Evolutionary conservation across 2,113 vertebrate species (phyloP).

Genomic region (Leucopsar rothschildi): DNA sequence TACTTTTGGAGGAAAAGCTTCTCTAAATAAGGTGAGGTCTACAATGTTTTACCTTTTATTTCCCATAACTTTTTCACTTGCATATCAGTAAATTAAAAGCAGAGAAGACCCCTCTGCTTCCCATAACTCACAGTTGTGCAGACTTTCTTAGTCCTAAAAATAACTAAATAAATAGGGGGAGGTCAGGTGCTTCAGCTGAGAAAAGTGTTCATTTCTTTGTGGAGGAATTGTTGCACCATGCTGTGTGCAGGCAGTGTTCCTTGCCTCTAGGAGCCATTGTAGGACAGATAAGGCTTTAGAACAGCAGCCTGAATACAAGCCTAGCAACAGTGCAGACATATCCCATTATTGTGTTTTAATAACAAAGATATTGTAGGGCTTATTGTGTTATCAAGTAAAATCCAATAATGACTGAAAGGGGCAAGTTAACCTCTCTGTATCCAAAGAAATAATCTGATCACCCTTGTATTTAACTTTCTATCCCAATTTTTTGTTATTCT

Average conservation of each 20-base stretch:
- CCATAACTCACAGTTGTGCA: neutral
- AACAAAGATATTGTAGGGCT: neutral
- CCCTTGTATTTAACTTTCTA: neutral
- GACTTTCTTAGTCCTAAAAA: neutral
- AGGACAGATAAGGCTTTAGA: neutral
- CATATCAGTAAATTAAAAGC: neutral
- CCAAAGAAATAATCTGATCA: constrained; percentile 32
- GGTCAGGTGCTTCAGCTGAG: neutral
- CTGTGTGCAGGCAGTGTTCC: neutral
- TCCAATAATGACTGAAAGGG: constrained; percentile 5
- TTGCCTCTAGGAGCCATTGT: neutral
- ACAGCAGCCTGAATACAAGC: neutral
- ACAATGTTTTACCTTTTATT: neutral
- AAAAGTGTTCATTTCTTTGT: neutral
- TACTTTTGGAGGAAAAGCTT: neutral
- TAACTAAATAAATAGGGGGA: neutral
- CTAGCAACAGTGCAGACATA: neutral
- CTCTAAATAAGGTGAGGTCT: neutral
- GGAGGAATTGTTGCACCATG: neutral
- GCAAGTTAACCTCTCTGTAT: constrained; percentile 27
- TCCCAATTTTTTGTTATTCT: neutral
- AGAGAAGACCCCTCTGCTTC: neutral
- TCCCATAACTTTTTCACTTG: neutral
- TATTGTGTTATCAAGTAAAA: constrained; percentile 14
- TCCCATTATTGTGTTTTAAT: neutral